phyloP scores from a whole-genome alignment of 2,797 vertebrate genomes.

The Lophotriccus pileatus region DNA sequence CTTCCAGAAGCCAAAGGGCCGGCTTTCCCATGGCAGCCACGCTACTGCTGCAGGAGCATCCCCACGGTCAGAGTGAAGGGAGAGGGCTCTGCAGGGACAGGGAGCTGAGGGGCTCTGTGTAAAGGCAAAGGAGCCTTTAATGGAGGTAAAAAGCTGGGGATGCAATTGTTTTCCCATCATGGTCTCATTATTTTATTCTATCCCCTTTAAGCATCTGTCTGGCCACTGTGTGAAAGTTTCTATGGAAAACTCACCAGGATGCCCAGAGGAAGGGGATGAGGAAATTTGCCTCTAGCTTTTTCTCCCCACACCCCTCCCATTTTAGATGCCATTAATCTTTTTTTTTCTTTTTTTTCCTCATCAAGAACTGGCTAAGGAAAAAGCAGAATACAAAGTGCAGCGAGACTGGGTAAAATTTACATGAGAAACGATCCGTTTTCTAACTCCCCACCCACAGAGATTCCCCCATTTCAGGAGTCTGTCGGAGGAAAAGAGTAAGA shows the following conservation, averaged over 20 bases:
- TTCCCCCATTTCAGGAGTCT: background rate
- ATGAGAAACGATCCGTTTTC: slow-evolving; percentile 15
- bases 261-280: slow-evolving; percentile 56
- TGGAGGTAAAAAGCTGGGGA: slow-evolving; percentile 20
- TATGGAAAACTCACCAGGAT: slow-evolving; percentile 59
- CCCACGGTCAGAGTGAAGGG: background rate
- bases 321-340: slow-evolving; percentile 40
- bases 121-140: slow-evolving; percentile 28
- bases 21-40: background rate
- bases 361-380: slow-evolving; percentile 13
- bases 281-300: slow-evolving; percentile 38
- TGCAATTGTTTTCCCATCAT: slow-evolving; percentile 39
- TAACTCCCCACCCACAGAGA: slow-evolving; percentile 29
- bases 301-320: background rate
- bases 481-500: background rate
- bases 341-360: background rate
- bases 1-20: slow-evolving; percentile 17
- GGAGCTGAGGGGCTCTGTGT: background rate
- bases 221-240: slow-evolving; percentile 49
- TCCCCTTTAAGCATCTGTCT: slow-evolving; percentile 29
- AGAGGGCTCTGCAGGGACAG: background rate
- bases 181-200: slow-evolving; percentile 53
- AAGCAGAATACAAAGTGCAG: background rate
- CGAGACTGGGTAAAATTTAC: slow-evolving; percentile 33
- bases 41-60: background rate